Evolutionary conservation across 2,888 invertebrate genomes (phyloP).

Genomic region (Tanytarsus gracilentus): DNA sequence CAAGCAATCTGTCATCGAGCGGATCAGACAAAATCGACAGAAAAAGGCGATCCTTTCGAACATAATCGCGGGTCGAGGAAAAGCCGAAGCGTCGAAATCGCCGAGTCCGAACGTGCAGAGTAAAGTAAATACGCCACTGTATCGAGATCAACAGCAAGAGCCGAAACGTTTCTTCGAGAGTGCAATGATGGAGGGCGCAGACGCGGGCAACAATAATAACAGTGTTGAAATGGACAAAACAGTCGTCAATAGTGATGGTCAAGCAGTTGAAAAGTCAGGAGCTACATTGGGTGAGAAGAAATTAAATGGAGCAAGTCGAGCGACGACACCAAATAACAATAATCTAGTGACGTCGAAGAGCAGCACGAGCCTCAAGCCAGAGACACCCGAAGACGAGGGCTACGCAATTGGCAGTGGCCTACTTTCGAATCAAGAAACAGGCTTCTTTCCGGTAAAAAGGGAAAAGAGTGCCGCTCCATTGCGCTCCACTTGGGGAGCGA

Average conservation of each 20-base stretch:
- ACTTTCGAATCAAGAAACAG: neutral
- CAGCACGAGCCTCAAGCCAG: constrained; percentile 14
- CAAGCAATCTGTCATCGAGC: constrained; percentile 18
- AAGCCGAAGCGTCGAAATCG: neutral
- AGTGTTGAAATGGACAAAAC: constrained; percentile 29
- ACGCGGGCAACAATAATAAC: constrained; percentile 23
- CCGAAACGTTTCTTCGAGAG: constrained; percentile 27
- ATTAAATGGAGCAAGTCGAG: constrained; percentile 26
- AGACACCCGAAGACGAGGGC: constrained; percentile 24
- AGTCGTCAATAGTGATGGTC: constrained; percentile 28
- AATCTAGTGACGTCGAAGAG: constrained; percentile 14
- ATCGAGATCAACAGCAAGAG: constrained; percentile 19
- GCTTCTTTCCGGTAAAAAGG: constrained; percentile 11
- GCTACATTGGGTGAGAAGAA: constrained; percentile 23
- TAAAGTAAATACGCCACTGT: constrained; percentile 14
- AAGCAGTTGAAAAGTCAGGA: constrained; percentile 26
- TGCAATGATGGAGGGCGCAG: constrained; percentile 27
- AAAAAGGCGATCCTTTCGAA: neutral
- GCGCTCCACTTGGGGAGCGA: neutral
- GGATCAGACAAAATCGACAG: constrained; percentile 1
- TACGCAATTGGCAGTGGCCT: constrained; percentile 21
- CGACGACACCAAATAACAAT: constrained; percentile 8
- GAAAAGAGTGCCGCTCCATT: constrained; percentile 18
- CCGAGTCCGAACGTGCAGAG: constrained; percentile 3
- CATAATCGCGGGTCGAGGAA: neutral